A percentile compares a stretch with the other conserved stretches of the same genome.
These are phyloP conservation scores for Drosophila paramelanica DNA, from an alignment of 2,888 invertebrate genomes.

Conservation along the genomic window DNA sequence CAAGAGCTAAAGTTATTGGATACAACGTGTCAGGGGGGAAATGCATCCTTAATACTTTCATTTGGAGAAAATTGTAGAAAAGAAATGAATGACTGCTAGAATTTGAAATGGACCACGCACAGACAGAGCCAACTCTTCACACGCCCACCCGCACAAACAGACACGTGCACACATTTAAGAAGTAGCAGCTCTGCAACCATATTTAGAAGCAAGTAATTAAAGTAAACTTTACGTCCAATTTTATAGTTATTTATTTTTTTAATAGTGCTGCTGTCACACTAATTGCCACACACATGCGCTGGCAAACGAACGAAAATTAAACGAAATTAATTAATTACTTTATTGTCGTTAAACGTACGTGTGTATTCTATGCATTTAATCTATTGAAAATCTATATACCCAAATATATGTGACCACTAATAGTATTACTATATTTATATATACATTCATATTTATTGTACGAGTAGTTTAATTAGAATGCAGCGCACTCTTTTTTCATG, in stretches of 20 bases:
- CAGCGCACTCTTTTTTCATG: constrained; percentile 77
- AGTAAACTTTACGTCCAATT: constrained; percentile 66
- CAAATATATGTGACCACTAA: constrained; percentile 68
- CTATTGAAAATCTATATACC: constrained; percentile 61
- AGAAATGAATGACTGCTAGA: constrained; percentile 49
- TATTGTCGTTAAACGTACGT: constrained; percentile 54
- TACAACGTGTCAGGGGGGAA: constrained; percentile 25
- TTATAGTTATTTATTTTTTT: constrained; percentile 53
- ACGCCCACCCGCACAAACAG: background rate
- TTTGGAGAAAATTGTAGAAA: constrained; percentile 30
- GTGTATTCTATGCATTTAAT: constrained; percentile 67
- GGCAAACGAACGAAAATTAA: constrained; percentile 27
- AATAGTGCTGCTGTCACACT: constrained; percentile 50
- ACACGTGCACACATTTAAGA: constrained; percentile 4
- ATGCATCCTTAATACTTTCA: constrained; percentile 40
- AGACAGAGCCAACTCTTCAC: constrained; percentile 9
- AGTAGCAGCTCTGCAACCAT: constrained; percentile 7
- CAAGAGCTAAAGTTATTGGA: constrained; percentile 36
- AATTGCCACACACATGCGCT: constrained; percentile 55
- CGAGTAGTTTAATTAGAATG: constrained; percentile 64
- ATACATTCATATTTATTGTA: constrained; percentile 46
- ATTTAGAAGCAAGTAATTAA: constrained; percentile 36
- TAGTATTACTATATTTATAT: constrained; percentile 33
- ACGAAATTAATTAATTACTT: constrained; percentile 67
- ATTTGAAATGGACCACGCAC: constrained; percentile 36